Base-by-base conservation (phyloP, 2,113 vertebrate genomes). In the Phalacrocorax carbo region DNA sequence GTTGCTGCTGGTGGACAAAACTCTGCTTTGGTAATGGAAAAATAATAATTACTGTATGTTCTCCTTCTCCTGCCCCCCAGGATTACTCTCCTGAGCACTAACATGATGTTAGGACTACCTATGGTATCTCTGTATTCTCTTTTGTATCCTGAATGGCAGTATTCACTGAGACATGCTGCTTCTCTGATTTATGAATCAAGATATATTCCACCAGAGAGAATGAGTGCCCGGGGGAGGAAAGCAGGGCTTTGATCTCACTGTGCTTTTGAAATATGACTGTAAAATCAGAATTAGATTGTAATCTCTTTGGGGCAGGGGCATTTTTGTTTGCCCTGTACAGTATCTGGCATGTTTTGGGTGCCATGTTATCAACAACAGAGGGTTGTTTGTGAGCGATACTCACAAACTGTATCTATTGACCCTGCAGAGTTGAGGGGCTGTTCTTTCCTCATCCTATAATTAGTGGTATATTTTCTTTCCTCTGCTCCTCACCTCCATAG, bases 261-360 rank as follows among this genome's bases (percentile, higher is more conserved):
- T 95, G 90, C 76, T 86, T 96, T 94, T 95, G 95, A 96, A 97
- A 95, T 83, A 88, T 38, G 68, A 90, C 88, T 95, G 95, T 93
- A 95, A 96, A 96, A 96, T 96, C 94, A 78, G 76, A 93, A 96
- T 96, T 93, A 92, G 92, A 97, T 96, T 82, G 68, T 78, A 92
- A 96, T 97, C 96, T 95, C 64, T 88, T 38, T 44, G 82, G 93
- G 93, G 88, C 88, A 95, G 90, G 60, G 88, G 93, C 90, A 92
- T 94, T 55, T 94, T 73, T 88, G 13, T 49, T 91, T 88, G 71
- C 79, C 82, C 88, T 81, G 46, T 79, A 34, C 22, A 4, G 75
- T 61, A 71, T 13, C 60, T 93, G 21, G 76, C 32, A 4, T 38
- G 71, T 76, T 93, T 75, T 88, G 92, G 85, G 79, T 95, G 85